phyloP scores from a whole-genome alignment of 2,797 vertebrate genomes.

The Falco peregrinus region DNA sequence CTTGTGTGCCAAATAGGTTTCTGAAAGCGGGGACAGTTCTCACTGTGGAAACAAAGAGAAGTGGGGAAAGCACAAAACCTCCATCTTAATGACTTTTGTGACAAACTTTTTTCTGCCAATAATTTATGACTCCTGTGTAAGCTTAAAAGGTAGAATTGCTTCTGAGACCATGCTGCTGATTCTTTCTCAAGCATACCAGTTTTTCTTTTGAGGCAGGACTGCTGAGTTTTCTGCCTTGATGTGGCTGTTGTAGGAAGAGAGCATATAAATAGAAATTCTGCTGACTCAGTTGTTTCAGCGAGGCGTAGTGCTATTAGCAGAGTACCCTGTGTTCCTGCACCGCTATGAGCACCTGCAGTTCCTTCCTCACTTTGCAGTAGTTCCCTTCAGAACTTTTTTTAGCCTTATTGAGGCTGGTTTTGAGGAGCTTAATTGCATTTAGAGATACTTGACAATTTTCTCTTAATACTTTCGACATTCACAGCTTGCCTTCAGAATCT shows the following conservation, averaged over 20 bases:
- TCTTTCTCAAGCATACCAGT: background rate
- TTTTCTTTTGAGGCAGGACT: constrained; percentile 20
- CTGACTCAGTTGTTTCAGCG: constrained; percentile 64
- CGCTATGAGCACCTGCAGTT: constrained; percentile 63
- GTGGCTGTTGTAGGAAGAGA: constrained; percentile 43
- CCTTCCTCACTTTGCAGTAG: constrained; percentile 58
- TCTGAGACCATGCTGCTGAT: background rate
- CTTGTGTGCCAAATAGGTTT: background rate
- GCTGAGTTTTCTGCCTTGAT: constrained; percentile 42
- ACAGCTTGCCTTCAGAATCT: background rate
- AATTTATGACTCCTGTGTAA: background rate
- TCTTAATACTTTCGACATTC: background rate
- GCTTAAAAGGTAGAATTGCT: background rate
- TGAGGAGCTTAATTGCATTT: constrained; percentile 28
- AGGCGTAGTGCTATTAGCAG: constrained; percentile 53
- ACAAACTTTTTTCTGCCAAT: background rate
- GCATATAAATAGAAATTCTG: constrained; percentile 63
- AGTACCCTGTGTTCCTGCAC: constrained; percentile 60
- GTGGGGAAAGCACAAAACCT: background rate
- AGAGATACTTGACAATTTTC: constrained; percentile 2
- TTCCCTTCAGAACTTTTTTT: constrained; percentile 52
- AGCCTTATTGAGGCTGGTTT: background rate
- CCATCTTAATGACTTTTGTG: background rate
- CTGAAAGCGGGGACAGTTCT: background rate
- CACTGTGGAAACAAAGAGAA: background rate